phyloP scores from a whole-genome alignment of 2,113 vertebrate genomes.

The Brachyhypopomus occidentalis region DNA sequence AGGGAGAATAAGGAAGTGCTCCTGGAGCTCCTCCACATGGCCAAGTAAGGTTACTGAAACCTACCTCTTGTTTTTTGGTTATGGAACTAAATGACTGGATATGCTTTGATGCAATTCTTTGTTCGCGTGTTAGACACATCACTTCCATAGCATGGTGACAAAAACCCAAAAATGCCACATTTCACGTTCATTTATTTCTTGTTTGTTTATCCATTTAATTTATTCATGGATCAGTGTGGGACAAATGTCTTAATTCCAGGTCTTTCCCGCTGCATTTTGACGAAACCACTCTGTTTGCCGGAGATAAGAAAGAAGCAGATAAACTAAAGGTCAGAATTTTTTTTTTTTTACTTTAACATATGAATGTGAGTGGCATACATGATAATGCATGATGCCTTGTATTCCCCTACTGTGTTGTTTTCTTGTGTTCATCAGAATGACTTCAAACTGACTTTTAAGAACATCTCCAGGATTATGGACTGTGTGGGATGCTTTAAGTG shows the following conservation, averaged over 20 bases:
- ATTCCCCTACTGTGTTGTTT: background rate
- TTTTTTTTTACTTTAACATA: too few species aligned
- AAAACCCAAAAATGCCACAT: too few species aligned
- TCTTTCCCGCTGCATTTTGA: constrained; percentile 92
- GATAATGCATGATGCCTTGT: too few species aligned
- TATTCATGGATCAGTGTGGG: too few species aligned
- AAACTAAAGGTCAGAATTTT: constrained; percentile 83
- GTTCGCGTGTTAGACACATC: too few species aligned
- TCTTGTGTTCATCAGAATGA: constrained; percentile 77
- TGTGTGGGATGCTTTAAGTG: constrained; percentile 95
- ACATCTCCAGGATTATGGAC: constrained; percentile 96
- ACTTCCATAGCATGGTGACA: too few species aligned
- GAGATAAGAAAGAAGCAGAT: constrained; percentile 83
- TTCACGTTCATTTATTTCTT: background rate
- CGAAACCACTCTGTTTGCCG: constrained; percentile 88
- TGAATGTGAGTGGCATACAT: too few species aligned
- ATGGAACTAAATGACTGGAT: background rate
- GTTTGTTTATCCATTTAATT: background rate
- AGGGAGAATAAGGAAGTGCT: constrained; percentile 74
- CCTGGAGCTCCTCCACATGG: constrained; percentile 82
- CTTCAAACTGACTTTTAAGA: constrained; percentile 86
- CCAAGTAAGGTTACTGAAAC: constrained; percentile 76
- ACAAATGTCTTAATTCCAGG: constrained; percentile 63
- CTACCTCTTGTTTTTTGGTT: background rate
- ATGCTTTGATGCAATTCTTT: too few species aligned